Evolutionary conservation across 2,888 invertebrate genomes (phyloP).

Genomic region (Dinocampus coccinellae): DNA sequence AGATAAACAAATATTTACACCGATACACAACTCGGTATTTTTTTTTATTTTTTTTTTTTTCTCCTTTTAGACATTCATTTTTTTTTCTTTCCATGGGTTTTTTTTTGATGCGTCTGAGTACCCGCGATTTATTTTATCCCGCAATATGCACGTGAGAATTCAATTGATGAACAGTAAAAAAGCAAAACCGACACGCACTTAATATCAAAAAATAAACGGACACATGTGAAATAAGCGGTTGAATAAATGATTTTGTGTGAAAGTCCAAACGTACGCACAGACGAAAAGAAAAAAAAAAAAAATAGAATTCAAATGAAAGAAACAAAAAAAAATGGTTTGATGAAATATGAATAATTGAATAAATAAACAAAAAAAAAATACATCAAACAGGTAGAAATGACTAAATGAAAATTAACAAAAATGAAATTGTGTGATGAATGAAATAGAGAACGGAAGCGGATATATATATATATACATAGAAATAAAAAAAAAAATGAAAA

Average conservation of each 20-base stretch:
- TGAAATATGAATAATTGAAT: too few species aligned
- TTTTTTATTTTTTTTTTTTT: not conserved
- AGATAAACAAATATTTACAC: too few species aligned
- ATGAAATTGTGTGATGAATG: too few species aligned
- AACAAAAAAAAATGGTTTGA: too few species aligned
- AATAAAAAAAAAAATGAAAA: conserved; percentile 32
- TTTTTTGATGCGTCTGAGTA: conserved; percentile 41
- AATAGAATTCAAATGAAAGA: too few species aligned
- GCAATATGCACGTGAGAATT: too few species aligned
- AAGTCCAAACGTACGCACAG: conserved; percentile 22
- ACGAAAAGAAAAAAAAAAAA: too few species aligned
- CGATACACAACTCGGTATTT: conserved; percentile 31
- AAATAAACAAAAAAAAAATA: conserved; percentile 42
- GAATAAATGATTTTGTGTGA: conserved; percentile 26
- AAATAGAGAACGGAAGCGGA: conserved; percentile 30
- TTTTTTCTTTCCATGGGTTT: too few species aligned
- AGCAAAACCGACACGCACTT: conserved; percentile 20
- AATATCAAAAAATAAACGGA: conserved; percentile 4
- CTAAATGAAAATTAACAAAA: conserved; percentile 20
- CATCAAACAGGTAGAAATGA: conserved; percentile 29
- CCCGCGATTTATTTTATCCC: too few species aligned
- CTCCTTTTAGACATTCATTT: conserved; percentile 44
- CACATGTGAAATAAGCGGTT: conserved; percentile 8
- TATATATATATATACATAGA: too few species aligned
- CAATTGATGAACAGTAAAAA: too few species aligned